Base-by-base conservation (phyloP, 2,888 invertebrate genomes). In the Agonopterix alstromeriana region DNA sequence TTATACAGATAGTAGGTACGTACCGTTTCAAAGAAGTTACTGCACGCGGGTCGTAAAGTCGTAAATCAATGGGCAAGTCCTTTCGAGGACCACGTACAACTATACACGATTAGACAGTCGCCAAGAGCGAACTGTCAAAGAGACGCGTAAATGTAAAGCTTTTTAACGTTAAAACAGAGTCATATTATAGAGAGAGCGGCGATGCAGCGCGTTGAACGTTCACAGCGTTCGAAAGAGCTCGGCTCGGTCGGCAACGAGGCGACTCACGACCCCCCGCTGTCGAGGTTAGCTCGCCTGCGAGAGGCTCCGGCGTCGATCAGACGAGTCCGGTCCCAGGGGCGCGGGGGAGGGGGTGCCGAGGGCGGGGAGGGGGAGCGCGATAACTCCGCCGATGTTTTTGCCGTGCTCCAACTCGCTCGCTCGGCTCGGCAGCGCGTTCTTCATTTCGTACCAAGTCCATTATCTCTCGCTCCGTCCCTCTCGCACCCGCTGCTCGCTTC, bases 381-480 rank as follows among this genome's bases (percentile, higher is more conserved):
- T 86, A 86, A 85, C 87, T 82, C 79, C 83, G 82, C 72, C 75
- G 77, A 78, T 81, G 86, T 88, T 86, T 88, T 88, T 88, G 86
- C 85, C 72, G 80, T 76, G 82, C 84, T 81, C 83, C 77, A 72
- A 73, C 80, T 77, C 82, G 77, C 82, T 79, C 80, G 79, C 81
- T 81, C 81, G 77, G 81, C 80, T 71, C 80, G 77, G 75, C 80
- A 74, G 73, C 79, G 85, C 84, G 85, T 85, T 85, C 86, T 79
- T 85, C 86, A 84, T 83, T 87, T 81, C 82, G 81, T 78, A 79
- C 75, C 67, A 73, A 83, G 86, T 85, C 87, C 86, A 87, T 86
- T 87, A 87, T 86, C 86, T 85, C 67, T 80, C 65, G 66, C 65
- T 56, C 77, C 65, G 77, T 88, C 87, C 68, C 75, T 62, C 73